Evolutionary conservation across 2,888 invertebrate species (phyloP).

Genomic region (Epirrhoe tristata): DNA sequence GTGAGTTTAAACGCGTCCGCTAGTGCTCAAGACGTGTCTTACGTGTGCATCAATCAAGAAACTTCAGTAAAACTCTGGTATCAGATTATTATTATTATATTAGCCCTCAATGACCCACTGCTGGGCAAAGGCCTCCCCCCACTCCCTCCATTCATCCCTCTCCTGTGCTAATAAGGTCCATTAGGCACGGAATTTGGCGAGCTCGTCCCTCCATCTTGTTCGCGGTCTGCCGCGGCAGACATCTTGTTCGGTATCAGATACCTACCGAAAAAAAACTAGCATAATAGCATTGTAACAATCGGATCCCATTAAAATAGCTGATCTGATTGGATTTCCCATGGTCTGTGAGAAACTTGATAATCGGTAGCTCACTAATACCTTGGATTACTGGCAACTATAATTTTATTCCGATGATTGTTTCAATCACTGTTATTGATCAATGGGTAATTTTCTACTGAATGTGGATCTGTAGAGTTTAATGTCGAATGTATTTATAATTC

Average conservation of each 20-base stretch:
- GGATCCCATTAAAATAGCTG: slow-evolving; percentile 71
- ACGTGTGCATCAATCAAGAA: too few species aligned
- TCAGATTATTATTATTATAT: too few species aligned
- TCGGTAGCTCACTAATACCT: slow-evolving; percentile 49
- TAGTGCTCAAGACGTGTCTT: too few species aligned
- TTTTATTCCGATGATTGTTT: slow-evolving; percentile 20
- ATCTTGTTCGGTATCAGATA: background rate
- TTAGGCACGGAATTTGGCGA: too few species aligned
- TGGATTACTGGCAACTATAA: slow-evolving; percentile 3
- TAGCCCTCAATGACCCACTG: too few species aligned
- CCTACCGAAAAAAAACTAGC: background rate
- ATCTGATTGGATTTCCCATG: slow-evolving; percentile 77
- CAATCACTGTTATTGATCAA: slow-evolving; percentile 12
- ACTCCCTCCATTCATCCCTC: too few species aligned
- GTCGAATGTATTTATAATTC: too few species aligned
- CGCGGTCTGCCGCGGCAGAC: too few species aligned
- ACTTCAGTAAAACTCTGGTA: background rate
- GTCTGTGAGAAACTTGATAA: slow-evolving; percentile 65
- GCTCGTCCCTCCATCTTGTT: too few species aligned
- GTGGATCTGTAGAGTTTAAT: background rate
- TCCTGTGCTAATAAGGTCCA: too few species aligned
- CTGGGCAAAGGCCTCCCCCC: too few species aligned
- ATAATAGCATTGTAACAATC: slow-evolving; percentile 58
- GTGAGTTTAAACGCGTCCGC: too few species aligned
- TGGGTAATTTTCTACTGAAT: slow-evolving; percentile 4